Base-by-base conservation (phyloP, 2,888 invertebrate genomes). In the Aradus depressus region DNA sequence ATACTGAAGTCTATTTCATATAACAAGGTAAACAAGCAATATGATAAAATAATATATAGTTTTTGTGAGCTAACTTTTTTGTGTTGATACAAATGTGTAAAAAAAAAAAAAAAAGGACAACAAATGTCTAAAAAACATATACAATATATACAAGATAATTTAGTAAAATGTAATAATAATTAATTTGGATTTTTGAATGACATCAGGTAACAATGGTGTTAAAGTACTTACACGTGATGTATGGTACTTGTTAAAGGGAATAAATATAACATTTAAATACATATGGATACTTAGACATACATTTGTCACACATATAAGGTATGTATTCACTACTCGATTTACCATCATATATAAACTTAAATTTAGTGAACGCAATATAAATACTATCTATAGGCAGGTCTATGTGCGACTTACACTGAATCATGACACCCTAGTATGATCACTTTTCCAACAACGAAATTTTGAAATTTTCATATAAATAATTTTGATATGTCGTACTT, bases 81-180 rank as follows among this genome's bases (percentile, higher is more conserved):
- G 8, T n/a, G n/a, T n/a, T n/a, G n/a, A n/a, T n/a, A n/a, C n/a
- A n/a, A n/a, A n/a, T n/a, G n/a, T n/a, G n/a, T 52, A 42, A 50
- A 53, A 42, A 34, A 53, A 55, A 50, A 53, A 54, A 53, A 50
- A 53, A 53, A 53, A 56, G 44, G 53, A 56, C 53, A 51, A 50
- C 53, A 51, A 53, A 48, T 56, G 52, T 39, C 42, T 41, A 51
- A 39, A 42, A 54, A 34, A 54, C 44, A 53, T 56, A 45, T 50
- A 56, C 51, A 53, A 48, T 56, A 56, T 56, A 44, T 53, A 56
- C 53, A 52, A 54, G 51, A 56, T 56, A 56, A 56, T 56, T 56
- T 56, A 56, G 51, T 25, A 53, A 53, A 49, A 53, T 50, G 23
- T 37, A 49, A 38, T 35, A 44, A 38, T 31, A 44, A 19, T 44